Base-by-base conservation (phyloP, 2,888 invertebrate species). In the Lasioglossum lativentre region DNA sequence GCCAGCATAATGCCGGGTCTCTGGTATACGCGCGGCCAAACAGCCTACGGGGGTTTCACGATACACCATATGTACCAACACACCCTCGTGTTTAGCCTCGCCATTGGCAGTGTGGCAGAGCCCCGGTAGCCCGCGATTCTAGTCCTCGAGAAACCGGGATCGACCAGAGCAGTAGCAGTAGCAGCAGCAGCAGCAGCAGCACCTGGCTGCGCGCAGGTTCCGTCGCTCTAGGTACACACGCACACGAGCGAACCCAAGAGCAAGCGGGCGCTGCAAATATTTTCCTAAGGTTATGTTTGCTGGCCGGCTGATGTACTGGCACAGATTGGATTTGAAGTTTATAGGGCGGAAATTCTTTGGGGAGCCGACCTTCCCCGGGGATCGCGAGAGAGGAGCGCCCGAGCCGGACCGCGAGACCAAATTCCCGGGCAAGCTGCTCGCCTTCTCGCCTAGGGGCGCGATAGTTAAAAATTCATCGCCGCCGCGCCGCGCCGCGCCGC, bases 261-360 rank as follows among this genome's bases (percentile, higher is more conserved):
- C 80, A 85, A 83, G 63, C 63, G 30, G 6, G 63, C 63, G 63
- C 83, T 92, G 93, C 93, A 38, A 94, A 94, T 94, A 94, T 94
- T 94, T 94, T 94, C 89, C 90, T 92, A 93, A 92, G 91, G 90
- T 92, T 89, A 91, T 93, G 93, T 93, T 93, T 94, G 92, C 89
- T 86, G 87, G 88, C 90, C 88, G 91, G 89, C 90, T 92, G 93
- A 94, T 93, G 94, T 93, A 92, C 93, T 90, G 93, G 93, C 93
- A 93, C 93, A 94, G 94, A 95, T 95, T 95, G 94, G 94, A 95
- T 95, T 95, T 94, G 92, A 94, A 94, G 93, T 94, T 95, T 94
- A 94, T 94, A 93, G 94, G 92, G 94, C 93, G 94, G 93, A 94
- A 94, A 93, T 92, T 92, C 89, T 89, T 90, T 86, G 85, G 90